Percentiles rank a stretch among this genome's conserved stretches.
phyloP scores from a whole-genome alignment of 2,888 invertebrate species.

The Plusia festucae region DNA sequence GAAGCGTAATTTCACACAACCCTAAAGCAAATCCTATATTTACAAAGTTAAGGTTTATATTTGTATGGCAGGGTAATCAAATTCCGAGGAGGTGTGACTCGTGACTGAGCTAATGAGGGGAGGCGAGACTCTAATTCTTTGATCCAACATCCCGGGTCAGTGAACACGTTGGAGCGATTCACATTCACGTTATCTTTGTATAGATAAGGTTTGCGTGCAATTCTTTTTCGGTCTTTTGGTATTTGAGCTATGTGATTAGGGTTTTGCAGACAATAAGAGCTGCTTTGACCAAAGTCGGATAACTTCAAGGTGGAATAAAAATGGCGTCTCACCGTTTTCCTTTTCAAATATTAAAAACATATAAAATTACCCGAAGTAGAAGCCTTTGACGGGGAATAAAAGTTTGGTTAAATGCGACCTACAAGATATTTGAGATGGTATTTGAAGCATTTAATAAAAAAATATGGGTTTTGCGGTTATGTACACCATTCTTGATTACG shows the following conservation, averaged over 20 bases:
- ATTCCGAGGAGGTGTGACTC: conserved; percentile 75
- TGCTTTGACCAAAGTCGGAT: too few species aligned
- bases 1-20: not conserved
- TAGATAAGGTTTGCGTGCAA: conserved; percentile 49
- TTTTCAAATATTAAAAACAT: too few species aligned
- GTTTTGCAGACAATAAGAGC: too few species aligned
- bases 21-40: conserved; percentile 12
- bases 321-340: too few species aligned
- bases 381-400: too few species aligned
- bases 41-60: conserved; percentile 37
- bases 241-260: conserved; percentile 10
- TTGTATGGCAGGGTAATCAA: conserved; percentile 39
- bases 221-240: conserved; percentile 19
- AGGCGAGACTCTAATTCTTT: conserved; percentile 80
- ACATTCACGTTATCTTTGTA: conserved; percentile 49
- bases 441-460: too few species aligned
- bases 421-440: too few species aligned
- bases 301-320: too few species aligned
- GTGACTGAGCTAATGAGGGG: conserved; percentile 79
- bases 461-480: too few species aligned
- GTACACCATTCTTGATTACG: too few species aligned
- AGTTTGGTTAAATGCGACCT: too few species aligned
- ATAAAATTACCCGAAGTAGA: too few species aligned
- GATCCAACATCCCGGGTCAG: conserved; percentile 84
- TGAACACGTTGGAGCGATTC: conserved; percentile 69